Conservation (phyloP, 2,888 invertebrate species). For the Morinoia aosen region DNA sequence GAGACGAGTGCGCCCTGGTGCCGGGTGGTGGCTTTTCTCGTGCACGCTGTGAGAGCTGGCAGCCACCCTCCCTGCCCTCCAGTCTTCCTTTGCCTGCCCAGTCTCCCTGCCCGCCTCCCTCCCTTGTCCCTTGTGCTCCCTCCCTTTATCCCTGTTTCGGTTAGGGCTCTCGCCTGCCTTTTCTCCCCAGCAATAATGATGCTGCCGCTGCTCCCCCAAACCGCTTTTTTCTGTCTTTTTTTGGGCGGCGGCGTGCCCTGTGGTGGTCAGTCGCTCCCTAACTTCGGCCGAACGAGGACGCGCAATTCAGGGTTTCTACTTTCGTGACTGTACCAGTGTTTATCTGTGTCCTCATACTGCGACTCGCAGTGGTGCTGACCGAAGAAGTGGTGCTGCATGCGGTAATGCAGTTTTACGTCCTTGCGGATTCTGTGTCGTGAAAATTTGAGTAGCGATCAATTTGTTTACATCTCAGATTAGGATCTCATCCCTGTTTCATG, state of each 20-base stretch:
- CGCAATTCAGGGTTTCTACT: background rate
- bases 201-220: conserved; percentile 45
- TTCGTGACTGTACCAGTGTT: conserved; percentile 1
- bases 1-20: too few relatives aligned
- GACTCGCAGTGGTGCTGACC: background rate
- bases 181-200: conserved; percentile 54
- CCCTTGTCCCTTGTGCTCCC: background rate
- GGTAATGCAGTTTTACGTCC: background rate
- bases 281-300: background rate
- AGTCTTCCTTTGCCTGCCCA: background rate
- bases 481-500: background rate
- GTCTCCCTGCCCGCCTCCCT: background rate
- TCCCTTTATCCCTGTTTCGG: conserved; percentile 24
- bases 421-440: background rate
- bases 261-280: conserved; percentile 5
- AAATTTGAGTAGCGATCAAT: background rate
- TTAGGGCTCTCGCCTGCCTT: conserved; percentile 52
- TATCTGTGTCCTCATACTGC: background rate
- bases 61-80: background rate
- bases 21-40: too few relatives aligned
- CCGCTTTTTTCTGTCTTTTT: conserved; percentile 23
- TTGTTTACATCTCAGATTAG: background rate
- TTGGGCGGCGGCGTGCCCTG: conserved; percentile 15
- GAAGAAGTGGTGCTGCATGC: background rate
- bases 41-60: background rate